Percentiles rank a stretch among this genome's conserved stretches.
phyloP scores from a whole-genome alignment of 2,113 vertebrate species.

The Odontophorus gujanensis region DNA sequence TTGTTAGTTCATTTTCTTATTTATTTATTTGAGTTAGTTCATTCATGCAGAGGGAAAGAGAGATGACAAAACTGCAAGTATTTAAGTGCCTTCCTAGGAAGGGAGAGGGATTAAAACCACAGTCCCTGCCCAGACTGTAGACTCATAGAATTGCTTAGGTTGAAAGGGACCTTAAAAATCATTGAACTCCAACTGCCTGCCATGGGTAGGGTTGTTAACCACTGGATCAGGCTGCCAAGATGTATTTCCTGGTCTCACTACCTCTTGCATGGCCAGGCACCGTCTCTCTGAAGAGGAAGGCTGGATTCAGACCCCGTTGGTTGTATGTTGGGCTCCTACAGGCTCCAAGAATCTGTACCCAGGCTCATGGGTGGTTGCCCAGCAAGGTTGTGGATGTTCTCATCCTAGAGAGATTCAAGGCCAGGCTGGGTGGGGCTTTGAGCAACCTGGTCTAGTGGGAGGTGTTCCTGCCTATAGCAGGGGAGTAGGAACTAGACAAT shows the following conservation, averaged over 20 bases:
- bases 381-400: too few relatives aligned
- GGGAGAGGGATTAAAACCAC: neutral
- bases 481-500: too few relatives aligned
- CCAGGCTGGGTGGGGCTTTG: too few relatives aligned
- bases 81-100: neutral
- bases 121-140: neutral
- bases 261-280: fast-evolving
- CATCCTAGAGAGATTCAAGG: too few relatives aligned
- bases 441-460: too few relatives aligned
- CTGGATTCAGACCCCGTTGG: neutral
- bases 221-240: too few relatives aligned
- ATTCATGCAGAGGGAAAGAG: neutral
- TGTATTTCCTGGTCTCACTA: neutral
- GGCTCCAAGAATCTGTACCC: neutral
- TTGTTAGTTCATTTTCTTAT: neutral
- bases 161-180: too few relatives aligned
- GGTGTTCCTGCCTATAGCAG: too few relatives aligned
- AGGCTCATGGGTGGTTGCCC: neutral
- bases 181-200: too few relatives aligned
- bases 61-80: neutral
- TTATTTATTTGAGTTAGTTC: neutral
- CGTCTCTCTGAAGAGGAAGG: neutral
- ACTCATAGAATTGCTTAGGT: too few relatives aligned
- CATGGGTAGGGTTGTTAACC: too few relatives aligned
- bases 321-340: neutral